These are phyloP conservation scores for Hyla sarda DNA, from an alignment of 2,113 vertebrate species.

Conservation along the genomic window DNA sequence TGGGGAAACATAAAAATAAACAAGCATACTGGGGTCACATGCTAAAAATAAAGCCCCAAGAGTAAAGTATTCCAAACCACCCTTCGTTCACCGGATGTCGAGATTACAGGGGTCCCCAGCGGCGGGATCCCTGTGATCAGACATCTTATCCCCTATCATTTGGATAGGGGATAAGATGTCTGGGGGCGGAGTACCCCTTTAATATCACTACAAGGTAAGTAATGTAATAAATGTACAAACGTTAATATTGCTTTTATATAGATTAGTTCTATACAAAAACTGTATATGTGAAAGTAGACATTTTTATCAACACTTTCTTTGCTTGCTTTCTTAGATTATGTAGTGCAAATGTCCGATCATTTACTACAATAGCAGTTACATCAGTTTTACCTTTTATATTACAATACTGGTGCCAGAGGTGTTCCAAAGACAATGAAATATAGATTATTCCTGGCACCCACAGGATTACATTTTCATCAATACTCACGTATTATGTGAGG, in stretches of 20 bases:
- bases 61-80: too few relatives aligned
- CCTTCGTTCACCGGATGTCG: too few relatives aligned
- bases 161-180: too few relatives aligned
- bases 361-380: neutral
- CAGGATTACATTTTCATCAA: neutral
- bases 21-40: too few relatives aligned
- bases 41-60: too few relatives aligned
- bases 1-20: too few relatives aligned
- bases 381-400: neutral
- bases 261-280: too few relatives aligned
- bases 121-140: too few relatives aligned
- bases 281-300: neutral
- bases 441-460: neutral
- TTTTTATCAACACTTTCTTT: neutral
- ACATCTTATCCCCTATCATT: too few relatives aligned
- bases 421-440: neutral
- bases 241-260: neutral
- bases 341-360: neutral
- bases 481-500: conserved; percentile 96
- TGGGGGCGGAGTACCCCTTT: too few relatives aligned
- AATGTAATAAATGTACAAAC: neutral
- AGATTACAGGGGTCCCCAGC: too few relatives aligned
- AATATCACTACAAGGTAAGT: neutral
- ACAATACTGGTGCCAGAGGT: neutral
- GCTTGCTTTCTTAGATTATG: neutral